These are phyloP conservation scores for Meganola albula DNA, from an alignment of 2,888 invertebrate genomes.

Conservation along the genomic window DNA sequence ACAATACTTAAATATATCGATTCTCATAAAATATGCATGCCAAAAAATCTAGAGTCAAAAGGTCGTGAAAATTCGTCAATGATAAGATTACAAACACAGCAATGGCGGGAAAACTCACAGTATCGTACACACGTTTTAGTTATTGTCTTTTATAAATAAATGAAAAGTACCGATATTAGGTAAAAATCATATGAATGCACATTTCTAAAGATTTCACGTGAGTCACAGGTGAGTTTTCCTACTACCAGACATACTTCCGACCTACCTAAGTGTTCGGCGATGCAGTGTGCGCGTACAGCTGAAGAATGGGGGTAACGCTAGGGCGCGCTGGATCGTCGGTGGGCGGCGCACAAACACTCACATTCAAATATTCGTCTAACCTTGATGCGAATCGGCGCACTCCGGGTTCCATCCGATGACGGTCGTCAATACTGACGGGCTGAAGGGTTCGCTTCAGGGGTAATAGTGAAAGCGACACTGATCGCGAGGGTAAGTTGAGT, in stretches of 20 bases:
- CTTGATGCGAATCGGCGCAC: slow-evolving; percentile 77
- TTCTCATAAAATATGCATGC: no score
- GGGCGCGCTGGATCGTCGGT: slow-evolving; percentile 49
- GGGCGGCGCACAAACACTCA: slow-evolving; percentile 71
- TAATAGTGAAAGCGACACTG: slow-evolving; percentile 53
- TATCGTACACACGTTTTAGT: no score
- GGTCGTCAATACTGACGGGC: slow-evolving; percentile 67
- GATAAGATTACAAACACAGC: no score
- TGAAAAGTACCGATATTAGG: no score
- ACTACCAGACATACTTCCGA: slow-evolving; percentile 52
- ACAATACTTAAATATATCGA: no score
- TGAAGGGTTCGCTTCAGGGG: slow-evolving; percentile 68
- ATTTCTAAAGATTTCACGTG: slow-evolving; percentile 42
- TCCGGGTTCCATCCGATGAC: slow-evolving; percentile 76
- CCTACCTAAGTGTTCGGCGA: slow-evolving; percentile 55
- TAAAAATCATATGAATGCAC: no score
- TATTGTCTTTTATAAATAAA: no score
- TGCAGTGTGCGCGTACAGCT: slow-evolving; percentile 57
- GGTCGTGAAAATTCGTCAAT: no score
- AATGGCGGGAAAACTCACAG: no score
- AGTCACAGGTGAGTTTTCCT: slow-evolving; percentile 54
- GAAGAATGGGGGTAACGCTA: slow-evolving; percentile 53
- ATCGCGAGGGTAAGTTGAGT: slow-evolving; percentile 38
- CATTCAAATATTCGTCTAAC: slow-evolving; percentile 74
- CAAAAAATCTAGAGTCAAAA: no score